Base-by-base conservation (phyloP, 2,888 invertebrate genomes). In the Lochmaea crataegi region DNA sequence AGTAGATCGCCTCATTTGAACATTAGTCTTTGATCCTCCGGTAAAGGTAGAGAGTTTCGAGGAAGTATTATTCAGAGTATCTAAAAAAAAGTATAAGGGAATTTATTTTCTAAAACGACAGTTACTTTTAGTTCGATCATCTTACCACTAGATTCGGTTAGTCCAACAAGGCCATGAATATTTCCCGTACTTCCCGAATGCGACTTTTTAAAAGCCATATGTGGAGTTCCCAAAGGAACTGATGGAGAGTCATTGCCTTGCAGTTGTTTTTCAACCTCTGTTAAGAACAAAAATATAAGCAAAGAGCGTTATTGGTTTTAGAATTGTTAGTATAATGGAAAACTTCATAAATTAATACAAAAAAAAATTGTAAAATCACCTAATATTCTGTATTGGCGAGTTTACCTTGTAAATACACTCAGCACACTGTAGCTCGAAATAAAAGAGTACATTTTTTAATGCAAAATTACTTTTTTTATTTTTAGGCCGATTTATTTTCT, bases 181-280 rank as follows among this genome's bases (percentile, higher is more conserved):
- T 91, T 91, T 65, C 87, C 90, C 76, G 91, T 89, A 85, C 91
- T 91, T 75, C 90, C 91, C 57, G 90, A 89, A 82, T 90, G 90
- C 12, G 90, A 89, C 82, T 90, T 91, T 84, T 91, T 91, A 81
- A 89, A 90, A 14, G 91, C 89, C 85, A 91, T 87, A 83, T 91
- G 90, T 11, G 92, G 91, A 0, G 90, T 90, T 68, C 88, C 88
- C 74, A 87, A 81, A 18, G 85, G 83, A 63, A 83, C 78, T 73
- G 88, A 87, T 75, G 88, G 87, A 48, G 90, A 89, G 82, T 90
- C 90, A 68, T 88, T 88, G 78, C 91, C 92, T 87, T 95, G 96
- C 80, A 97, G 89, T 87, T 97, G 96, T 87, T 96, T 96, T 89
- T 97, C 97, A 81, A 97, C 97, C 89, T 97, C 97, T 96, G 90